Conservation (phyloP, 2,888 invertebrate genomes). For the Drosophila sordidula region DNA sequence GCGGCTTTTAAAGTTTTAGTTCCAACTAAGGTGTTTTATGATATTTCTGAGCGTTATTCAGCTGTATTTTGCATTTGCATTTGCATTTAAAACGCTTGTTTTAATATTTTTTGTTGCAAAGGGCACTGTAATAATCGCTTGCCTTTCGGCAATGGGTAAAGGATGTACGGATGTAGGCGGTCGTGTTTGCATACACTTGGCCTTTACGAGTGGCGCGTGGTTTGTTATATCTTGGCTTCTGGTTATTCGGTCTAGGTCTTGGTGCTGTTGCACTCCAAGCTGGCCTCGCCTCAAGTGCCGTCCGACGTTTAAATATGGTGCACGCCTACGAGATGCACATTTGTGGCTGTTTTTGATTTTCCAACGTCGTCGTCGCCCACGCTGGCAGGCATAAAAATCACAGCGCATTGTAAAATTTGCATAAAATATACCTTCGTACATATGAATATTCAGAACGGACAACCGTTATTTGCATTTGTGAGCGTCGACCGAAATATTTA, state of each 20-base stretch:
- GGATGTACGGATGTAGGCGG: constrained; percentile 34
- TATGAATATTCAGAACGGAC: constrained; percentile 3
- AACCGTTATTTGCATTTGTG: constrained; percentile 2
- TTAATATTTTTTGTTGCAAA: constrained; percentile 20
- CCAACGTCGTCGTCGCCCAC: constrained; percentile 9
- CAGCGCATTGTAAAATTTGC: constrained; percentile 1
- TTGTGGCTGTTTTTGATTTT: constrained; percentile 5
- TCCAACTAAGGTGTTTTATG: not conserved
- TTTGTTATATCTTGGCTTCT: constrained; percentile 35
- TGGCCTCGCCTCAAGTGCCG: constrained; percentile 52
- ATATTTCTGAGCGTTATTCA: not conserved
- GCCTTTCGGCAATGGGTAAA: constrained; percentile 53
- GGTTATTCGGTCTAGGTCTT: constrained; percentile 42
- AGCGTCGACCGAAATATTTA: not conserved
- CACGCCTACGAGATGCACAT: constrained; percentile 26
- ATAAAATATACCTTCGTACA: not conserved
- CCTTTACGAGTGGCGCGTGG: constrained; percentile 61
- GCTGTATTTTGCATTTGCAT: constrained; percentile 6
- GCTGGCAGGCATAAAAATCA: not conserved
- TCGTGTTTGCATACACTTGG: constrained; percentile 63
- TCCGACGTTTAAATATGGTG: constrained; percentile 27
- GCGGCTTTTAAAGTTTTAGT: no score
- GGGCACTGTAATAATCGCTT: constrained; percentile 36
- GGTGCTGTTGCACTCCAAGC: constrained; percentile 30
- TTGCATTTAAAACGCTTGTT: constrained; percentile 27